phyloP scores from a whole-genome alignment of 2,797 vertebrate species.

The Gymnothorax reevesii region DNA sequence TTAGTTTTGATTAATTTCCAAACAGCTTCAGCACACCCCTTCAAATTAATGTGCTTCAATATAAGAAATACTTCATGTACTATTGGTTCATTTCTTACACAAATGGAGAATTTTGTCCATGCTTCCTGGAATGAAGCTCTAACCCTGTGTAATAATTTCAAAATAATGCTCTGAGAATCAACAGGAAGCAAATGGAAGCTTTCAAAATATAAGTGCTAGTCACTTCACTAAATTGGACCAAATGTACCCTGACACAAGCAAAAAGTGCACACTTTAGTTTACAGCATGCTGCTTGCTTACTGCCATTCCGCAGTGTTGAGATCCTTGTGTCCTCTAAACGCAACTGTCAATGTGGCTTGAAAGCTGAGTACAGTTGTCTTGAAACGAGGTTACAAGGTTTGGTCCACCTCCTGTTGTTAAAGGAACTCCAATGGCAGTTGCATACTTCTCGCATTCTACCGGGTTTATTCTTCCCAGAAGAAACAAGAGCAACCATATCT shows the following conservation, averaged over 20 bases:
- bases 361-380: slow-evolving; percentile 4
- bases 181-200: neutral
- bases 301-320: neutral
- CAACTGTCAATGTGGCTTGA: neutral
- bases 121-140: neutral
- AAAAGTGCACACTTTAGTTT: neutral
- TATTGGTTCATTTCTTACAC: neutral
- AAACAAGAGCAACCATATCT: neutral
- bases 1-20: neutral
- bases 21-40: neutral
- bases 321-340: slow-evolving; percentile 8
- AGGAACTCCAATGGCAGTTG: neutral
- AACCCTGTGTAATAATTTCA: neutral
- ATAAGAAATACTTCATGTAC: neutral
- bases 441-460: neutral
- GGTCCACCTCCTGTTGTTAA: neutral
- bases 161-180: neutral
- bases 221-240: neutral
- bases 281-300: neutral
- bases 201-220: neutral
- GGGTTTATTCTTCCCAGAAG: neutral
- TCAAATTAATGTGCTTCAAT: neutral
- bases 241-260: neutral
- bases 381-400: neutral
- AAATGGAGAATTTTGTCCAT: neutral